Evolutionary conservation across 2,797 vertebrate genomes (phyloP), one percentile per base, ranked within the genome.

Genomic region (Pelobates cultripes): DNA sequence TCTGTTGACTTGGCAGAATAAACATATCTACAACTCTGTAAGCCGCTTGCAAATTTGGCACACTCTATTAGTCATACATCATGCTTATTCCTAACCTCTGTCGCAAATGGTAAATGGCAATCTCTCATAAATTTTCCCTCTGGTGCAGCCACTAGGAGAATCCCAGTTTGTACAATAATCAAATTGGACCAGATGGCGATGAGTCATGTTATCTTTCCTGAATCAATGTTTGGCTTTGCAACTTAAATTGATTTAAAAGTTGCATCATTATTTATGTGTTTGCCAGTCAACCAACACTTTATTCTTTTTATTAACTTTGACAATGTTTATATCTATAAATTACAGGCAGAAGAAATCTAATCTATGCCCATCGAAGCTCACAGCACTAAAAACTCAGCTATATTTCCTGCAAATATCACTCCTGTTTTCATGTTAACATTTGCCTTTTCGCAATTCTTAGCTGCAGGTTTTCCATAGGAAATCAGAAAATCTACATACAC

Each of bases 111-210:
- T 86, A 85, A 90, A 87, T 4, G 75, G 82, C 89, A 90, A 83
- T 78, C 85, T 89, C 89, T 84, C 85, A 88, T 92, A 89, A 90
- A 88, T 91, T 90, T 88, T 89, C 86, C 88, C 88, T 55, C 83
- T 87, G 86, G 86, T 88, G 85, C 86, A 81, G 88, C 85, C 89
- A 90, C 90, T 83, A 88, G 88, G 90, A 89, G 85, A 88, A 87
- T 89, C 85, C 88, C 89, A 80, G 69, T 86, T 87, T 91, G 85
- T 89, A 82, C 86, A 86, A 87, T 89, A 92, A 93, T 92, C 86
- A 88, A 89, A 90, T 92, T 77, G 92, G 89, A 91, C 91, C 93
- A 94, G 92, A 94, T 93, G 93, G 92, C 86, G 84, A 86, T 90
- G 88, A 91, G 83, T 78, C 77, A 84, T 17, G 67, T 75, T 76